Conservation (phyloP, 2,888 invertebrate species). For the Orthosia cruda region DNA sequence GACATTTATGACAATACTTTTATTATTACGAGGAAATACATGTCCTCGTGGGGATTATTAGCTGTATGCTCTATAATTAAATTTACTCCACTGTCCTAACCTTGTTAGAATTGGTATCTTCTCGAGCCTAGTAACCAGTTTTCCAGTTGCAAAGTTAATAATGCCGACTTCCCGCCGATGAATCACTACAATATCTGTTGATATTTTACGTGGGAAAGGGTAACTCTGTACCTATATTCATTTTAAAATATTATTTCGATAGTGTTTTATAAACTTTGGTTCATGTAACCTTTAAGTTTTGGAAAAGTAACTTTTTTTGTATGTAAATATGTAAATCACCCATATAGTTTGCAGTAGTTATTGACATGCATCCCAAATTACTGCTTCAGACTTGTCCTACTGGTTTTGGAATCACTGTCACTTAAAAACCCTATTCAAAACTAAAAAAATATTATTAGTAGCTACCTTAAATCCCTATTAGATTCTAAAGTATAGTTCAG, state of each 20-base stretch:
- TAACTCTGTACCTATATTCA: not conserved
- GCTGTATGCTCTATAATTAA: slow-evolving; percentile 57
- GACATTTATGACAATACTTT: slow-evolving; percentile 70
- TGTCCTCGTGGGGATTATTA: slow-evolving; percentile 26
- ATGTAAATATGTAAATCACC: slow-evolving; percentile 28
- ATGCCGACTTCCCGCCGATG: slow-evolving; percentile 79
- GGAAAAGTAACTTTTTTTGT: slow-evolving; percentile 4
- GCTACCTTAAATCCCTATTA: not conserved
- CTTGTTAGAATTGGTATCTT: slow-evolving; percentile 68
- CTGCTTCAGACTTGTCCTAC: slow-evolving; percentile 17
- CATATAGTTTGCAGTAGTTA: slow-evolving; percentile 10
- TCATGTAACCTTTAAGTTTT: slow-evolving; percentile 6
- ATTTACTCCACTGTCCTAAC: slow-evolving; percentile 71
- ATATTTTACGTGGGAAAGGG: slow-evolving; percentile 38
- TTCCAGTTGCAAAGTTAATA: slow-evolving; percentile 60
- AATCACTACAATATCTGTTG: slow-evolving; percentile 74
- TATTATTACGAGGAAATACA: slow-evolving; percentile 49
- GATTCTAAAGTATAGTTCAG: not conserved
- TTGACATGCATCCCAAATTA: slow-evolving; percentile 23
- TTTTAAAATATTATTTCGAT: not conserved
- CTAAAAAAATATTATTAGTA: too few relatives aligned
- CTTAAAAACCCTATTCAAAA: not conserved
- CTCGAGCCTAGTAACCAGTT: slow-evolving; percentile 72
- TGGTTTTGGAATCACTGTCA: slow-evolving; percentile 19
- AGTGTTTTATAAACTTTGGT: slow-evolving; percentile 15